Evolutionary conservation across 1,140 invertebrate species (phyloP), one percentile per base, ranked within the genome.

Genomic region (Tetragonula clypearis): DNA sequence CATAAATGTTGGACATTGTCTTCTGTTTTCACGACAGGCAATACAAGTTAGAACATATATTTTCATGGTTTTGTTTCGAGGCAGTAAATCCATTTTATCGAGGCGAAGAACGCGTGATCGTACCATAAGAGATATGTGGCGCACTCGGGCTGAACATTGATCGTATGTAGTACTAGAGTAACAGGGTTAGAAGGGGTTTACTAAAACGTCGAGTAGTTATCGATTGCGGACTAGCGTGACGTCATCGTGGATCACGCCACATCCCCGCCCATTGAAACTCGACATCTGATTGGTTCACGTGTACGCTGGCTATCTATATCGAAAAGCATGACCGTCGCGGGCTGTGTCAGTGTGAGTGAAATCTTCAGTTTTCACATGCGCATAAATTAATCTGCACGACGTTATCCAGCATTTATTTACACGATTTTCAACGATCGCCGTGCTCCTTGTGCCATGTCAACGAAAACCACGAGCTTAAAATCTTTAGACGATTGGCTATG

Each of bases 191-290:
- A 68, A 65, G 84, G 77, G 79, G 80, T 69, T 84, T 90, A 17
- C 30, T 81, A 79, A 66, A 86, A 82, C 11, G 74, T 83, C 55
- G 26, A 74, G 79, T 72, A 89, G 84, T 90, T 92, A 92, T 92
- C 91, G 92, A 92, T 92, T 87, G 88, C 68, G 73, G 71, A 82
- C 71, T 62, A 66, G 35, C 14, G 90, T 93, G 93, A 93, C 93
- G 93, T 93, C 93, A 94, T 83, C 89, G 72, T 88, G 92, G 93
- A 95, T 94, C 94, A 94, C 94, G 94, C 94, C 94, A 95, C 92
- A 91, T 94, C 92, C 92, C 93, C 93, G 91, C 92, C 93, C 90
- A 88, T 81, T 53, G 65, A 80, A 79, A 53, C 62, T 26, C 62
- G 79, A 15, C n/a, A 56, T 81, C 55, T 80, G 75, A 95, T 95